Base-by-base conservation (phyloP, 1,140 invertebrate genomes). In the Medauroidea extradentata region DNA sequence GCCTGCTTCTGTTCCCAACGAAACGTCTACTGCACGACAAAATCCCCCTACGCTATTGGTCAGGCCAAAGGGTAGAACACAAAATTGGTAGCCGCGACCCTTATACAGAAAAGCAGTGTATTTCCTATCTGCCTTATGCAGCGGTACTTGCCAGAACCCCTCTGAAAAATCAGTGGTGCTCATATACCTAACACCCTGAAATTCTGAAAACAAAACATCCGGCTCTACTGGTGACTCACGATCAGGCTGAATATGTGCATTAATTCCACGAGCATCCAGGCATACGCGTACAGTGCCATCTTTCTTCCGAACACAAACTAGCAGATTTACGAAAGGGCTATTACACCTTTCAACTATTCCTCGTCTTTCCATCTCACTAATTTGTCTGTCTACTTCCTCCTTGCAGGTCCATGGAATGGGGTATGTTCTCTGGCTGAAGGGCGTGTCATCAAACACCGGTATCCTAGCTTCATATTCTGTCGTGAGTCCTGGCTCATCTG, bases 71-170 rank as follows among this genome's bases (percentile, higher is more conserved):
- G 69, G 71, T 9, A 75, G 46, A 0, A 67, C 64, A 44, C 65
- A 59, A 55, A 70, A 74, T 0, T 67, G 63, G 57, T 71, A 73
- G 13, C 63, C 59, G 51, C 63, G 61, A 0, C 63, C 62, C 51
- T 71, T 65, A 60, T 70, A 67, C 5, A 65, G 25, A 60, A 74
- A 75, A 0, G 69, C 68, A 1, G 72, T 74, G 54, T 68, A 72
- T 25, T 69, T 63, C n/a, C 57, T 61, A 43, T 67, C 68, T 3
- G 68, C 53, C 34, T 56, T 24, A 8, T 39, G 50, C n/a, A 74
- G 54, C 0, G 67, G 63, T 14, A 75, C 67, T 62, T 73, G 73
- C 62, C 72, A 73, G 52, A 74, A 75, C 9, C 44, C 24, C n/a
- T 34, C 11, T 7, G 5, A 34, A 34, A 34, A 34, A 34, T 34